These are phyloP conservation scores for Balanococcus diminutus DNA, from an alignment of 2,888 invertebrate genomes.

Conservation along the genomic window DNA sequence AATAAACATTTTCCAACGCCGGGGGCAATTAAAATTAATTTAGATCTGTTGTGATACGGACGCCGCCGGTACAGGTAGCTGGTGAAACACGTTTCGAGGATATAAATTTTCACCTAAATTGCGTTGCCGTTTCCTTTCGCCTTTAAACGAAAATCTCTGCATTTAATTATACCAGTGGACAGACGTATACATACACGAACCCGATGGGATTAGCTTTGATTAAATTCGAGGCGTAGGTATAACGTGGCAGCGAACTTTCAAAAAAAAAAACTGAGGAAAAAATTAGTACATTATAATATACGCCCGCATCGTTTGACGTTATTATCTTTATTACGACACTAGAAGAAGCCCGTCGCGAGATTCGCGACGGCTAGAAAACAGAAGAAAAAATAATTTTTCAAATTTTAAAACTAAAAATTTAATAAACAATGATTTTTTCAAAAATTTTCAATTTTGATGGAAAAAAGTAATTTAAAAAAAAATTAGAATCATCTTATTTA, in stretches of 20 bases:
- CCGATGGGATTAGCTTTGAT: conserved; percentile 50
- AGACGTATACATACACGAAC: conserved; percentile 49
- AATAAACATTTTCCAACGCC: conserved; percentile 48
- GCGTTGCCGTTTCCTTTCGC: conserved; percentile 49
- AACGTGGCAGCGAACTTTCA: not conserved
- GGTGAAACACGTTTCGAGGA: conserved; percentile 52
- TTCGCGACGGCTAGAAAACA: too few relatives aligned
- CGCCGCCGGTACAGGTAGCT: conserved; percentile 51
- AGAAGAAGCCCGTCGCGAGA: too few relatives aligned
- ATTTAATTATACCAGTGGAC: conserved; percentile 50
- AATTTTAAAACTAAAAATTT: too few relatives aligned
- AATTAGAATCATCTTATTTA: too few relatives aligned
- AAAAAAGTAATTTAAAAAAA: too few relatives aligned
- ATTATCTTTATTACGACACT: not conserved
- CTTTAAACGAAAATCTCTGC: conserved; percentile 52
- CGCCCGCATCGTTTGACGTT: not conserved
- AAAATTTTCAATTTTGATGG: too few relatives aligned
- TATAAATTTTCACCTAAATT: conserved; percentile 52
- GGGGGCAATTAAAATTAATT: conserved; percentile 53
- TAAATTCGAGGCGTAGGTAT: conserved; percentile 42
- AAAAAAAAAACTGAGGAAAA: not conserved
- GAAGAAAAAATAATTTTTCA: too few relatives aligned
- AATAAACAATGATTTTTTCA: too few relatives aligned
- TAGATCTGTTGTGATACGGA: conserved; percentile 50
- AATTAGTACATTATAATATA: conserved; percentile 3